These are phyloP conservation scores for Acanthis flammea DNA, from an alignment of 2,797 vertebrate genomes.

Conservation along the genomic window DNA sequence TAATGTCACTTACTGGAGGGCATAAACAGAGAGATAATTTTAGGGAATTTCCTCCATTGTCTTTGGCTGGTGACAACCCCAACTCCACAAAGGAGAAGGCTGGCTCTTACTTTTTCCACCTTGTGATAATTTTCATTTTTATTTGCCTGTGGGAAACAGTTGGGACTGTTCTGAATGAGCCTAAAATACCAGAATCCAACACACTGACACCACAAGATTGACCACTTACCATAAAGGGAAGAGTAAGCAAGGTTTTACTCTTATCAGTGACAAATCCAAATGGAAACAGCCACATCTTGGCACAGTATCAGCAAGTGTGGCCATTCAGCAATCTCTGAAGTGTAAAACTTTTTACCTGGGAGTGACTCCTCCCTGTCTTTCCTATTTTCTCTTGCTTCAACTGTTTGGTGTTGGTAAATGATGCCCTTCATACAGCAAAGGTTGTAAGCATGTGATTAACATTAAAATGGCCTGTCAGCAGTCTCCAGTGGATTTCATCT, in stretches of 20 bases:
- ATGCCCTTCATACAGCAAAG: neutral
- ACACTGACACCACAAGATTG: fast-evolving
- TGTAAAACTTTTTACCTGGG: neutral
- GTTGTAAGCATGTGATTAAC: slow-evolving; percentile 19
- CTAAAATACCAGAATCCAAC: neutral
- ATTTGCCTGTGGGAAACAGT: neutral
- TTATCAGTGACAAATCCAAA: neutral
- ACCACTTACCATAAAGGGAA: neutral
- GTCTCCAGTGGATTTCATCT: slow-evolving; percentile 12
- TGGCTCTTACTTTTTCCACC: neutral
- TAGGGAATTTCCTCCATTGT: neutral
- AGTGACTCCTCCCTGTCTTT: neutral
- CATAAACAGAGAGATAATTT: neutral
- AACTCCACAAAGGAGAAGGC: fast-evolving
- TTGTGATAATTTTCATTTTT: neutral
- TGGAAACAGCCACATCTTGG: neutral
- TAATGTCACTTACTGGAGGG: neutral
- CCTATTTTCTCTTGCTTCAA: neutral
- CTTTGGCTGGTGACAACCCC: fast-evolving
- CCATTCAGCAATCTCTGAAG: neutral
- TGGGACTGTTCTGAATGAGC: neutral
- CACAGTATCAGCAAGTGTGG: neutral
- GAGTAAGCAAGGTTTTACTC: neutral
- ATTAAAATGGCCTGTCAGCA: slow-evolving; percentile 19
- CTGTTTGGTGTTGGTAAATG: neutral